These are phyloP conservation scores for Phaetusa simplex DNA, from an alignment of 2,113 vertebrate genomes.

Conservation along the genomic window DNA sequence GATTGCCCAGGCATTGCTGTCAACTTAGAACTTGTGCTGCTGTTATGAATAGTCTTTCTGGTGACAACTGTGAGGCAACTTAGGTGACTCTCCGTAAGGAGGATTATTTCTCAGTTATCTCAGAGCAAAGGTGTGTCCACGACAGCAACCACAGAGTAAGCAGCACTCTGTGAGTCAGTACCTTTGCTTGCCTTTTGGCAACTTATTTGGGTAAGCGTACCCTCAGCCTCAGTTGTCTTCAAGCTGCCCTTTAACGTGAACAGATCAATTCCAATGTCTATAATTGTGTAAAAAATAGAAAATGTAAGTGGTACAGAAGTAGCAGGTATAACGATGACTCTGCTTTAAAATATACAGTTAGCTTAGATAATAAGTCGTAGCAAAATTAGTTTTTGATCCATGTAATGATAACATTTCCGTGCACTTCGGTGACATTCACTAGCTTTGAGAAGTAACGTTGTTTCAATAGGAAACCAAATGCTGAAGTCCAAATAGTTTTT, in stretches of 20 bases:
- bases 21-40: background rate
- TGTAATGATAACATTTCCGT: background rate
- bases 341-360: background rate
- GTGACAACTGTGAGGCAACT: background rate
- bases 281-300: background rate
- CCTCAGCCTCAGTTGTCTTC: background rate
- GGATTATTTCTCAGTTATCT: background rate
- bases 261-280: background rate
- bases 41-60: background rate
- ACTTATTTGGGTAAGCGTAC: background rate
- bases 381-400: background rate
- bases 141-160: background rate
- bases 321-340: background rate
- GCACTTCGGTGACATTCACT: background rate
- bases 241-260: background rate
- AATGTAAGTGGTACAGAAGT: background rate
- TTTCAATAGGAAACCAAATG: background rate
- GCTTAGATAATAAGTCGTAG: background rate
- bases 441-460: background rate
- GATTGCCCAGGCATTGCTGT: background rate
- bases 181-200: background rate
- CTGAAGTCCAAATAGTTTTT: background rate
- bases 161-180: background rate
- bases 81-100: background rate
- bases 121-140: background rate